phyloP scores from a whole-genome alignment of 2,113 vertebrate species.

The Pygoscelis adeliae region DNA sequence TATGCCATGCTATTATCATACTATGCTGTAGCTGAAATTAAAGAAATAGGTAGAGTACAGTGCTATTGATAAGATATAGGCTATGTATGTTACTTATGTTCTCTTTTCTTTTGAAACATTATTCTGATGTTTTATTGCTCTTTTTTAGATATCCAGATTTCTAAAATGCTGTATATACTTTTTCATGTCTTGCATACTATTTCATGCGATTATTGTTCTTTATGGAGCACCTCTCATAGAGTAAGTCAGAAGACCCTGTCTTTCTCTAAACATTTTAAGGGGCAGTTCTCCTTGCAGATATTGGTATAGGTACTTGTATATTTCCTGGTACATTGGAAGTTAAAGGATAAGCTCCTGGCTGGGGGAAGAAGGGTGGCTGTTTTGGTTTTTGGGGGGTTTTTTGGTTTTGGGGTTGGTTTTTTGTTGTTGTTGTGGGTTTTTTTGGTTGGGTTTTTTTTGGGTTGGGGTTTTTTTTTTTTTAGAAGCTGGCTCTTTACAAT shows the following conservation, averaged over 20 bases:
- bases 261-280: background rate
- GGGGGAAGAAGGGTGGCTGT: background rate
- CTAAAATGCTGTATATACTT: constrained; percentile 91
- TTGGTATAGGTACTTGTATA: background rate
- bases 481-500: background rate
- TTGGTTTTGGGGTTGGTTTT: background rate
- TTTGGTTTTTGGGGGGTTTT: background rate
- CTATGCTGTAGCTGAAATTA: background rate
- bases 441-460: background rate
- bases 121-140: constrained; percentile 56
- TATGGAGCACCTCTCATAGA: constrained; percentile 94
- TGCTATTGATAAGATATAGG: background rate
- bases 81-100: background rate
- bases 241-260: constrained; percentile 81
- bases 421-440: background rate
- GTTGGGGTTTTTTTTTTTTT: background rate
- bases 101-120: background rate
- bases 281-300: background rate
- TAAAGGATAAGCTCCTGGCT: background rate
- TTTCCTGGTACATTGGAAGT: background rate
- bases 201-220: constrained; percentile 90
- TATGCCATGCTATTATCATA: background rate
- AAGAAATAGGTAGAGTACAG: background rate
- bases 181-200: constrained; percentile 89
- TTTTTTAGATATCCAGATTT: constrained; percentile 85